Evolutionary conservation across 2,888 invertebrate genomes (phyloP).

Genomic region (Taphrorychus bicolor): DNA sequence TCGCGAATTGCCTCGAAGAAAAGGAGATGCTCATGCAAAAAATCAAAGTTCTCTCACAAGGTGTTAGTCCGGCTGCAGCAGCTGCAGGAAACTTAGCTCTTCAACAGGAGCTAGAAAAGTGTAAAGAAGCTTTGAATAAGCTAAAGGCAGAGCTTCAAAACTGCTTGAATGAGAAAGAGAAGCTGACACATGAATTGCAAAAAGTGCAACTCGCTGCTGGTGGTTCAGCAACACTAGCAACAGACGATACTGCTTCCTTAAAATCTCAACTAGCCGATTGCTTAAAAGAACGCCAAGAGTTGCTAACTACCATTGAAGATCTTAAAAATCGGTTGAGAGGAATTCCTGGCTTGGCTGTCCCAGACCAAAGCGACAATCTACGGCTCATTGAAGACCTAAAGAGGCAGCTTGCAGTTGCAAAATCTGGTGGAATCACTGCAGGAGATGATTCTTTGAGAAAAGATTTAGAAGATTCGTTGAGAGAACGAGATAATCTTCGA

Average conservation of each 20-base stretch:
- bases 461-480: constrained; percentile 23
- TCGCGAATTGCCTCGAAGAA: neutral
- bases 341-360: neutral
- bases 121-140: neutral
- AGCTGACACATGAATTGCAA: neutral
- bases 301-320: constrained; percentile 8
- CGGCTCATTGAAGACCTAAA: neutral
- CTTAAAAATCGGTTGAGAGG: constrained; percentile 14
- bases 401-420: neutral
- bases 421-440: neutral
- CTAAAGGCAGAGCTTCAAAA: constrained; percentile 20
- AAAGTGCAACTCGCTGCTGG: too few relatives aligned
- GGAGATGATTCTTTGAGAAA: too few relatives aligned
- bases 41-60: too few relatives aligned
- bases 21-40: too few relatives aligned
- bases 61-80: too few relatives aligned
- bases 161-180: constrained; percentile 15
- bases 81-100: too few relatives aligned
- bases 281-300: constrained; percentile 16
- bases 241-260: neutral
- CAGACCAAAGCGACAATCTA: too few relatives aligned
- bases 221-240: too few relatives aligned
- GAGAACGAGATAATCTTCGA: too few relatives aligned
- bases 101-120: neutral
- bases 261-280: constrained; percentile 26